Evolutionary conservation across 2,888 invertebrate species (phyloP).

Genomic region (Callyntrura sp.): DNA sequence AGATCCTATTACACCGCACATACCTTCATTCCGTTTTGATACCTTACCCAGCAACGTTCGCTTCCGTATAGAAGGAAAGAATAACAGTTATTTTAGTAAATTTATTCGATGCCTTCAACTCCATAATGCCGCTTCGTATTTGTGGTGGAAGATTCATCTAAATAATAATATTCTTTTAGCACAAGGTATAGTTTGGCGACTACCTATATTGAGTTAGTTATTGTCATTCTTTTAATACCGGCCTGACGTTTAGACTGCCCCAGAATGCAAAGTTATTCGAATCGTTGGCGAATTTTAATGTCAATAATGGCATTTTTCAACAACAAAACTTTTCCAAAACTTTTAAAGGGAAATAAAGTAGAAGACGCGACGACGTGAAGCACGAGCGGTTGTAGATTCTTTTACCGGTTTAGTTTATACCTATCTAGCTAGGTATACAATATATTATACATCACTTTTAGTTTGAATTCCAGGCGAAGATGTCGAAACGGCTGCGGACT

Average conservation of each 20-base stretch:
- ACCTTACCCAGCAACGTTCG: background rate
- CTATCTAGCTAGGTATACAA: background rate
- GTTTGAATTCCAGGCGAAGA: background rate
- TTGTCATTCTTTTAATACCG: background rate
- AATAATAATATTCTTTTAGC: background rate
- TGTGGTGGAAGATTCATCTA: constrained; percentile 15
- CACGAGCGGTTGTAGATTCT: constrained; percentile 10
- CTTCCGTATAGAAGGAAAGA: background rate
- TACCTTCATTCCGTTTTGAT: background rate
- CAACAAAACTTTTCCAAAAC: constrained; percentile 62
- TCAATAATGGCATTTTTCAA: constrained; percentile 66
- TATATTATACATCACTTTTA: background rate
- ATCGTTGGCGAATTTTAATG: constrained; percentile 59
- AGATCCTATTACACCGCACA: background rate
- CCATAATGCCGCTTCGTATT: background rate
- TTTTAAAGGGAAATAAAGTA: constrained; percentile 44
- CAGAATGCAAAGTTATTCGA: constrained; percentile 56
- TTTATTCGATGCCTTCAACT: constrained; percentile 7
- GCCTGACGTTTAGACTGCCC: background rate
- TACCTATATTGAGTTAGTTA: constrained; percentile 22
- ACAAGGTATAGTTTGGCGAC: background rate
- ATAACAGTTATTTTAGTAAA: background rate
- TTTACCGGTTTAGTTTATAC: background rate
- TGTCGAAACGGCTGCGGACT: background rate
- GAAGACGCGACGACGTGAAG: constrained; percentile 1